These are phyloP conservation scores for Noctua pronuba DNA, from an alignment of 2,888 invertebrate species.

Conservation along the genomic window DNA sequence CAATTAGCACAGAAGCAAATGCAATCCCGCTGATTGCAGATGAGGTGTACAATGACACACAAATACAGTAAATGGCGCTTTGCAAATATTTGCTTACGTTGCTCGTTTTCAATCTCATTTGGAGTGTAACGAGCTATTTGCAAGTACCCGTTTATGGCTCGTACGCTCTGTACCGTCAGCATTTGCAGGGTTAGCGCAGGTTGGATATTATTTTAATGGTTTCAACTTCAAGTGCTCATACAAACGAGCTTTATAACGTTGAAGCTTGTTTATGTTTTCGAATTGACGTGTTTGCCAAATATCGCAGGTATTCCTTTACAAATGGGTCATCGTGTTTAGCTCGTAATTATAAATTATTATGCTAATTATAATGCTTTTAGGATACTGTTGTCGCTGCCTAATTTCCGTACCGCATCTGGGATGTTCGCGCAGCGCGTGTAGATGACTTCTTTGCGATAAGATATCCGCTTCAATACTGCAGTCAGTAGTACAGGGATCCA, in stretches of 20 bases:
- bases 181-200: slow-evolving; percentile 56
- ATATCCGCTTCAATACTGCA: too few relatives aligned
- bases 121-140: slow-evolving; percentile 75
- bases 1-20: slow-evolving; percentile 42
- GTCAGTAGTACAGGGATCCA: too few relatives aligned
- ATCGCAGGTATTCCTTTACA: neutral
- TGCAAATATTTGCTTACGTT: slow-evolving; percentile 71
- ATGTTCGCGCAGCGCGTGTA: too few relatives aligned
- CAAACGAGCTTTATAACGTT: slow-evolving; percentile 49
- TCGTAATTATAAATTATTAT: neutral
- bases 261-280: slow-evolving; percentile 29
- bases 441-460: too few relatives aligned
- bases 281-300: slow-evolving; percentile 16
- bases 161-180: slow-evolving; percentile 49
- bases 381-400: too few relatives aligned
- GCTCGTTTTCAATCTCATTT: slow-evolving; percentile 74
- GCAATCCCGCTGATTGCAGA: slow-evolving; percentile 49
- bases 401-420: too few relatives aligned
- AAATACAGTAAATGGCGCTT: slow-evolving; percentile 64
- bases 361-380: too few relatives aligned
- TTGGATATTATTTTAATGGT: slow-evolving; percentile 63
- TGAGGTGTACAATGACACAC: slow-evolving; percentile 48
- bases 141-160: slow-evolving; percentile 67
- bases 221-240: slow-evolving; percentile 44
- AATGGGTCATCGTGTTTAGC: neutral